phyloP scores from a whole-genome alignment of 2,888 invertebrate species.

The Limnephilus auricula region DNA sequence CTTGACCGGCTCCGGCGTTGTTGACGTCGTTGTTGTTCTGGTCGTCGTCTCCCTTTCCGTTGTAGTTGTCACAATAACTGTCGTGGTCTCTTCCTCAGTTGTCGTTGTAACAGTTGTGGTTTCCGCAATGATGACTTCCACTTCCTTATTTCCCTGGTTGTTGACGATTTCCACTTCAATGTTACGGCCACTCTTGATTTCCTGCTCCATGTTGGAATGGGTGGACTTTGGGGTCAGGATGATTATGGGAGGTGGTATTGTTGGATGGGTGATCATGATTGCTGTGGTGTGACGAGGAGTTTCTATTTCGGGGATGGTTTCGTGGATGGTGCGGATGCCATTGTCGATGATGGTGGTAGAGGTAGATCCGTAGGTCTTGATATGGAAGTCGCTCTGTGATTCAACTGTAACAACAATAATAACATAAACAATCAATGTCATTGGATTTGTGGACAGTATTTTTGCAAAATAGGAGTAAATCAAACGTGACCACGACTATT shows the following conservation, averaged over 20 bases:
- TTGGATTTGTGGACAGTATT: neutral
- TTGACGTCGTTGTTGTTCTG: conserved; percentile 78
- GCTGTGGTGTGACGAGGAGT: conserved; percentile 73
- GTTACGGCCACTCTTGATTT: conserved; percentile 61
- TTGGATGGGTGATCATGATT: conserved; percentile 66
- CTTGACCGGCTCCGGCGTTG: conserved; percentile 79
- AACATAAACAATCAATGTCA: neutral
- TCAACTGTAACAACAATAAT: conserved; percentile 81
- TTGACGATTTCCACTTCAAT: conserved; percentile 65
- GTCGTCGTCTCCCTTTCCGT: conserved; percentile 71
- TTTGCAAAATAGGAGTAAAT: neutral
- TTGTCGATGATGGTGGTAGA: conserved; percentile 74
- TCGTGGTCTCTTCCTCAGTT: conserved; percentile 65
- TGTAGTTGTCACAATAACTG: conserved; percentile 68
- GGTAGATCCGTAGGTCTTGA: conserved; percentile 76
- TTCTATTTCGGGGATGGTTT: conserved; percentile 72
- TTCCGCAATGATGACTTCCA: conserved; percentile 50
- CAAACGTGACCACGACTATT: no score
- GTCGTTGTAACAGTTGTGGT: conserved; percentile 72
- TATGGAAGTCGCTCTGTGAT: conserved; percentile 92
- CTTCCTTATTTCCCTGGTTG: conserved; percentile 60
- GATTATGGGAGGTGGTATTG: conserved; percentile 44
- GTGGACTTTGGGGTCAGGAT: conserved; percentile 65
- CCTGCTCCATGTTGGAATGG: conserved; percentile 64
- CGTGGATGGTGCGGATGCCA: conserved; percentile 75